These are phyloP conservation scores for Caenorhabditis macrosperma DNA, from an alignment of 2,888 invertebrate genomes.

Conservation along the genomic window DNA sequence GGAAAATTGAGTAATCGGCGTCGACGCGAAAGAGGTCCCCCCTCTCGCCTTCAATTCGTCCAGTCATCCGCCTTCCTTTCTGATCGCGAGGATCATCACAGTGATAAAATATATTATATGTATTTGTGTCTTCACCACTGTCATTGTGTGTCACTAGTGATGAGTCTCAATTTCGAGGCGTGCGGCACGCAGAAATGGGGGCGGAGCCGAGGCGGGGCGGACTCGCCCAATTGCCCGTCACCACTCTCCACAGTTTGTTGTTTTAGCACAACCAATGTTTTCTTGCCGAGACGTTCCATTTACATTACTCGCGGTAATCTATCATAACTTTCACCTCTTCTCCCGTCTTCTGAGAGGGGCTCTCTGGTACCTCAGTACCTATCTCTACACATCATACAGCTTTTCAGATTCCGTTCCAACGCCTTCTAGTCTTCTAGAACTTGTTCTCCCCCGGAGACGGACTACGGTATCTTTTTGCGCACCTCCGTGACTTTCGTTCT, in stretches of 20 bases:
- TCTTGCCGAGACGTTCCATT: conserved; percentile 1
- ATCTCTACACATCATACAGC: not conserved
- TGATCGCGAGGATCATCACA: conserved; percentile 21
- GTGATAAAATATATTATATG: conserved; percentile 47
- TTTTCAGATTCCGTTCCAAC: too few species aligned
- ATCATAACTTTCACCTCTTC: conserved; percentile 15
- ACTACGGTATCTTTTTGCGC: conserved; percentile 18
- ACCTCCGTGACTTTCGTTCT: conserved; percentile 21
- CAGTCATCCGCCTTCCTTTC: not conserved
- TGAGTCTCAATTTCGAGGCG: conserved; percentile 56
- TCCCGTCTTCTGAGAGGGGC: too few species aligned
- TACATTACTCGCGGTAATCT: conserved; percentile 30
- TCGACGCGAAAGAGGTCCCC: not conserved
- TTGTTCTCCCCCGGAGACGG: too few species aligned
- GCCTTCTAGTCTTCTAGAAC: too few species aligned
- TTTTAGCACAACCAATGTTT: conserved; percentile 21
- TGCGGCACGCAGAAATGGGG: conserved; percentile 19
- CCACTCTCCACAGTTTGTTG: conserved; percentile 8
- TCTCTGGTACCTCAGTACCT: not conserved
- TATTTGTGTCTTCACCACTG: conserved; percentile 33
- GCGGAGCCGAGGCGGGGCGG: conserved; percentile 50
- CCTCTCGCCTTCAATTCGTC: conserved; percentile 15
- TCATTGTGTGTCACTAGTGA: conserved; percentile 39
- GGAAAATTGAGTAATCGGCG: conserved; percentile 35
- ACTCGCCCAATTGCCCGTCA: conserved; percentile 49